Evolutionary conservation across 2,888 invertebrate species (phyloP), one percentile per base, ranked within the genome.

Genomic region (Orthonevra nobilis): DNA sequence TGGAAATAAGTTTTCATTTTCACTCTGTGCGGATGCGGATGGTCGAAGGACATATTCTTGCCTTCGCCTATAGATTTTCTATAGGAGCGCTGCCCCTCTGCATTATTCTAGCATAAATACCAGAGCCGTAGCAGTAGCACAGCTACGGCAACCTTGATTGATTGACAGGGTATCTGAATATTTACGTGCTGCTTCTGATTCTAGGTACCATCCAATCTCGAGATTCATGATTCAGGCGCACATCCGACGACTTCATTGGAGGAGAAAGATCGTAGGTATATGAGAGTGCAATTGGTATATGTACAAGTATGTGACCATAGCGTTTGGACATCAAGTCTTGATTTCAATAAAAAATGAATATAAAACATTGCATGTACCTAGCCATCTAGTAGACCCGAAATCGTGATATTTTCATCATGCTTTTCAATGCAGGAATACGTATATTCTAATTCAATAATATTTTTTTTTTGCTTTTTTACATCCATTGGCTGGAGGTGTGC

Each of bases 161-260:
- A 79, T 79, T 79, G 79, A 79, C 79, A 79, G 54, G 56, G 61
- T 56, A 79, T 79, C 79, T 73, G 73, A 73, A 79, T 73, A 79
- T 79, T 79, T 68, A 79, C 73, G 73, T 73, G 73, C 77, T 72
- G 77, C 79, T 79, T 44, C 79, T 73, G 79, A 50, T 73, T 56
- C 66, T 73, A 63, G 19, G 63, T 60, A 73, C 66, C 40, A 56
- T 79, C 66, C 79, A 73, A 61, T 36, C 66, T 79, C 66, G 73
- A 73, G 79, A 79, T 68, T 60, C 73, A 79, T 72, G 73, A 79
- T 79, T 79, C 79, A 73, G 79, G 79, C 79, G 73, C 79, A 79
- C 73, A 73, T 61, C 79, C 73, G 73, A 79, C 79, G 60, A 73
- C 79, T 73, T 79, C 73, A 79, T 79, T 79, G 79, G 79, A 79